Evolutionary conservation across 2,888 invertebrate species (phyloP), one percentile per base, ranked within the genome.

Genomic region (Phortica magna): DNA sequence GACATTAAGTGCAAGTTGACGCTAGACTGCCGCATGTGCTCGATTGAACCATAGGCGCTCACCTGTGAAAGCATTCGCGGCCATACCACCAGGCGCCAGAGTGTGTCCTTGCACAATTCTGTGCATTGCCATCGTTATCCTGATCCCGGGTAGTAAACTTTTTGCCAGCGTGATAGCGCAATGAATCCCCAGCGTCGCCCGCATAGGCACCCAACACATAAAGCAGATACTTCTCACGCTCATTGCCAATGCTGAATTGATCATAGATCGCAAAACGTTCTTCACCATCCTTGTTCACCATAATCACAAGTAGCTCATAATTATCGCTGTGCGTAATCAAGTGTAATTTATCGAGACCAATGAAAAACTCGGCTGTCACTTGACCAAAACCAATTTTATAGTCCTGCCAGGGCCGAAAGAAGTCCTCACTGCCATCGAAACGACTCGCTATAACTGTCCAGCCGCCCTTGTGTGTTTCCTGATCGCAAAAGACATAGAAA

Each of bases 11-110:
- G 31, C 31, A 31, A 31, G 31, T 31, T 31, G 0, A 31, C 31
- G 31, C 31, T 31, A 31, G 31, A 31, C 31, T 31, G 55, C 3
- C 10, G 5, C 55, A 55, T n/a, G 6, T 55, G n/a, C n/a, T 55
- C 10, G 7, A 70, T 48, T 70, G 12, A 43, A 14, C 7, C 31
- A n/a, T 31, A 22, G 0, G 31, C 9, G 17, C 77, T 73, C 53
- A 85, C 85, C 85, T 84, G 2, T 81, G 41, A 0, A 86, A 43
- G 4, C 88, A 87, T 19, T 83, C 79, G 1, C 79, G 77, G 0
- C 84, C 81, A 70, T 81, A 88, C 87, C 88, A 87, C 87, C 87
- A 87, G 64, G 82, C 87, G 0, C 86, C 86, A 0, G 79, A n/a
- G 57, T 88, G 87, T 0, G 72, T 77, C 3, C 78, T 53, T 6